These are phyloP conservation scores for Bovichtus diacanthus DNA, from an alignment of 2,797 vertebrate genomes.

Conservation along the genomic window DNA sequence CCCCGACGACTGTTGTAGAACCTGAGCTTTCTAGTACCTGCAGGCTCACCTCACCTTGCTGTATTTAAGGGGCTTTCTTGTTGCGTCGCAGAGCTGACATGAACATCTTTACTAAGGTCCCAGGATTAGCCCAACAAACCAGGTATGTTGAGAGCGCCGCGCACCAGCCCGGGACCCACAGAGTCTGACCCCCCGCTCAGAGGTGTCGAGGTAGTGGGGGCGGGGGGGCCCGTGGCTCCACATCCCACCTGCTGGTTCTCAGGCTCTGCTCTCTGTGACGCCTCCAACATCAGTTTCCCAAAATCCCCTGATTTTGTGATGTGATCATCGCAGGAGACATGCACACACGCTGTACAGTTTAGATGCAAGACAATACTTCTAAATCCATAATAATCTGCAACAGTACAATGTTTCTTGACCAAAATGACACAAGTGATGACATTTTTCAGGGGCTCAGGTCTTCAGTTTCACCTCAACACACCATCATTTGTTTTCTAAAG, in stretches of 20 bases:
- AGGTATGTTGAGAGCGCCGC: constrained; percentile 80
- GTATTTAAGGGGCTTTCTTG: constrained; percentile 85
- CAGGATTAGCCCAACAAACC: constrained; percentile 87
- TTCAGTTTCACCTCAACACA: neutral
- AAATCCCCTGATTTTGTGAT: constrained; percentile 46
- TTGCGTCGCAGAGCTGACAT: constrained; percentile 84
- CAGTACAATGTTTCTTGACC: neutral
- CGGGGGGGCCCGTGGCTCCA: constrained; percentile 17
- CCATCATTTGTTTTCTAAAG: neutral
- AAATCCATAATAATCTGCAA: neutral
- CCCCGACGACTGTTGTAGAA: constrained; percentile 71
- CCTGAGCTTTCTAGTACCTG: constrained; percentile 80
- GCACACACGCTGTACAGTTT: neutral
- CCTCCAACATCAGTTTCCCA: constrained; percentile 41
- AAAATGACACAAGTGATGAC: neutral
- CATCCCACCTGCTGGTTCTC: constrained; percentile 29
- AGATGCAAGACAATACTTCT: neutral
- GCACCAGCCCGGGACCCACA: constrained; percentile 1
- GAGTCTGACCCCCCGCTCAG: constrained; percentile 2
- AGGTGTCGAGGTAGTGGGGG: neutral
- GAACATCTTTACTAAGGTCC: constrained; percentile 88
- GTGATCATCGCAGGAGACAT: constrained; percentile 10
- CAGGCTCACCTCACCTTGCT: constrained; percentile 57
- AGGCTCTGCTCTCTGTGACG: constrained; percentile 21
- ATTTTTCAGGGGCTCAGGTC: neutral